A percentile compares a stretch with the other conserved stretches of the same genome.
Evolutionary conservation across 1,140 invertebrate species (phyloP).

Genomic region (Oryctes rhinoceros): DNA sequence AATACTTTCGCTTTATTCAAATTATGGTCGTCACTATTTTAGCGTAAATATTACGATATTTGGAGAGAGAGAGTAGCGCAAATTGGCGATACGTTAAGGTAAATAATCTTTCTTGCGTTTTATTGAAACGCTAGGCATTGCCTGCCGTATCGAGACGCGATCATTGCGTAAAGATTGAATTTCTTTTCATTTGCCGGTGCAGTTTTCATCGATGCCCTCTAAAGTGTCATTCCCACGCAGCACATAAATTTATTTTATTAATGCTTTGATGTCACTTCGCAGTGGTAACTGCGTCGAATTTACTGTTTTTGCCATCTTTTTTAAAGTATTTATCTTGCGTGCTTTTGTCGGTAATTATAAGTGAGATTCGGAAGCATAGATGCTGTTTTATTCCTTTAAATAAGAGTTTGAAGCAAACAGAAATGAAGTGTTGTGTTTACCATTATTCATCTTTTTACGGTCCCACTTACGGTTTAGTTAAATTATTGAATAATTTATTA

Average conservation of each 20-base stretch:
- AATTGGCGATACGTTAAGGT: not conserved
- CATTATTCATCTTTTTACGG: no score
- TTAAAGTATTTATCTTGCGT: no score
- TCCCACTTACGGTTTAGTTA: no score
- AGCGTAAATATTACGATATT: slow-evolving; percentile 1
- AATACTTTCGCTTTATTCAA: slow-evolving; percentile 11
- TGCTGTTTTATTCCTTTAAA: no score
- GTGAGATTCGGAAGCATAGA: no score
- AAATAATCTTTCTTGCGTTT: not conserved
- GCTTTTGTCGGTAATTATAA: no score
- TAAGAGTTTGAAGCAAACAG: no score
- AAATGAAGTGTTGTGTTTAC: no score
- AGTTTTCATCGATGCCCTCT: not conserved
- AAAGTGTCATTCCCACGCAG: not conserved
- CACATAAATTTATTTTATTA: not conserved
- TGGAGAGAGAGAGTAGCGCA: not conserved
- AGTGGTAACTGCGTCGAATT: no score
- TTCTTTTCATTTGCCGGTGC: not conserved
- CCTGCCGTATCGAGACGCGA: not conserved
- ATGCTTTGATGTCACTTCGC: no score
- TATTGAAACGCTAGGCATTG: not conserved
- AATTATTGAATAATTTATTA: no score
- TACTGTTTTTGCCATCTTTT: no score
- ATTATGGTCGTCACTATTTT: not conserved
- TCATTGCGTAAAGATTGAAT: not conserved